A percentile compares a stretch with the other conserved stretches of the same genome.
Evolutionary conservation across 2,888 invertebrate species (phyloP).

Genomic region (Eilema depressum): DNA sequence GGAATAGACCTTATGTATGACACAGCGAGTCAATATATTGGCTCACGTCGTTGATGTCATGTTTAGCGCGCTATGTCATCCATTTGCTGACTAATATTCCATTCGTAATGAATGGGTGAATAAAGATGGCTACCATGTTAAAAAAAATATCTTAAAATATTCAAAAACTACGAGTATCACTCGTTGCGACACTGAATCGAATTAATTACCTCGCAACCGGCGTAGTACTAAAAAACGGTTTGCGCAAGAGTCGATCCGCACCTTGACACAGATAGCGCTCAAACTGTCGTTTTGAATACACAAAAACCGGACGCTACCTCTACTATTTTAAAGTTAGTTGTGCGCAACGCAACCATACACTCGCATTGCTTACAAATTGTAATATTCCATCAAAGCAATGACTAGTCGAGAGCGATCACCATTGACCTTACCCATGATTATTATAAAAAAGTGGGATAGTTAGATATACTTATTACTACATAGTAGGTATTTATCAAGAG

Average conservation of each 20-base stretch:
- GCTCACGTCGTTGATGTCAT: slow-evolving; percentile 41
- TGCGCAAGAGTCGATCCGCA: slow-evolving; percentile 85
- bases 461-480: not conserved
- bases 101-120: slow-evolving; percentile 16
- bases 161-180: slow-evolving; percentile 78
- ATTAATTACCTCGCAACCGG: slow-evolving; percentile 86
- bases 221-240: slow-evolving; percentile 84
- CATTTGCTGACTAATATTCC: slow-evolving; percentile 38
- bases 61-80: slow-evolving; percentile 41
- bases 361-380: not conserved
- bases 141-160: slow-evolving; percentile 53
- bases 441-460: not conserved
- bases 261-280: slow-evolving; percentile 85
- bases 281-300: slow-evolving; percentile 87
- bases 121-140: slow-evolving; percentile 7
- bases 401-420: not conserved
- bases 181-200: slow-evolving; percentile 85
- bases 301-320: slow-evolving; percentile 85
- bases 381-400: not conserved
- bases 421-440: not conserved
- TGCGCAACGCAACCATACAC: not conserved
- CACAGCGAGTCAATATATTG: not conserved
- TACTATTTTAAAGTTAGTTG: slow-evolving; percentile 66
- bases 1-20: not conserved
- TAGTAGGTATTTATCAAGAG: not conserved